Base-by-base conservation (phyloP, 2,113 vertebrate genomes). In the Heloderma charlesbogerti region DNA sequence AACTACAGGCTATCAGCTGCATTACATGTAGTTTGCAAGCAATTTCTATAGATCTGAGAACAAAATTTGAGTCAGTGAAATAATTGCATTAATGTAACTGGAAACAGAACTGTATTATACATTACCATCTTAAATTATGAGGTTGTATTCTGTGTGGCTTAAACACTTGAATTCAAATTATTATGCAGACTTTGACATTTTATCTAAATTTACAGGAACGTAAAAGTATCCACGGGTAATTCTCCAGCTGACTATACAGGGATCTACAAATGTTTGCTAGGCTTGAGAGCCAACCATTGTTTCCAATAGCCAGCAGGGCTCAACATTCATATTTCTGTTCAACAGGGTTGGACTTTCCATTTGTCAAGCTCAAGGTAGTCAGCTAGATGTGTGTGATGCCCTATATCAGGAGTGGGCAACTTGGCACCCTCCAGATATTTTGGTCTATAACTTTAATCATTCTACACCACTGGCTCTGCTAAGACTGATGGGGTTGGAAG, bases 31-130 rank as follows among this genome's bases (percentile, higher is more conserved):
- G 16, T 74, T 60, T 48, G 45, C 88, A 72, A 57, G 77, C 5
- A 82, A 66, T 74, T 90, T 90, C 83, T 29, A 87, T 80, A 37
- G 78, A 63, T 63, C 22, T 63, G 20, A 63, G 60, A 20, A 18
- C 60, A 63, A 63, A 63, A 63, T 63, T 63, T 86, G 83, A 90
- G 43, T 25, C 90, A 29, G 79, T 84, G 63, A 87, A 94, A 92
- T 25, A 67, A 89, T 86, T 90, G 45, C 31, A n/a, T 27, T 57
- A 25, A 57, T 86, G 45, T 75, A 79, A 86, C 12, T 43, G 29
- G 29, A 75, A 75, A 89, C 34, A 86, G 1, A 54, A 8, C 4
- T 40, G 31, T 51, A 31, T 1, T 66, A 67, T 51, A 63, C 27
- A 74, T 34, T 81, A 67, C 6, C 31, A 9, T 69, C 22, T 54